These are phyloP conservation scores for Panulirus ornatus DNA, from an alignment of 1,140 invertebrate genomes.

Conservation along the genomic window DNA sequence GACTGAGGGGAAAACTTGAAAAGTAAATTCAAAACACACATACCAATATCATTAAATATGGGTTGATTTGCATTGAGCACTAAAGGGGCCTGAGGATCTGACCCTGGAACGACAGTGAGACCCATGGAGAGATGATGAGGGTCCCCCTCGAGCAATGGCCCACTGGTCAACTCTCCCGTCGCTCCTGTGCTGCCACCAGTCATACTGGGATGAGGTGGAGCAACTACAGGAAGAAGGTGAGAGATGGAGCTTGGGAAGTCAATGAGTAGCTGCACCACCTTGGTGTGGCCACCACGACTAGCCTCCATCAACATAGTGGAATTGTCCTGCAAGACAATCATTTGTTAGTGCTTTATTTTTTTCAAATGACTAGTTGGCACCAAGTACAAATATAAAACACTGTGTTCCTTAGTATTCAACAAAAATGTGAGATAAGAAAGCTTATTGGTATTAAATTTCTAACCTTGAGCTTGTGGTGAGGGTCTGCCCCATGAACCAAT, in stretches of 20 bases:
- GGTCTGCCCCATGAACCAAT: constrained; percentile 93
- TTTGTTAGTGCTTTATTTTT: background rate
- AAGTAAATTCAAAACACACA: no score
- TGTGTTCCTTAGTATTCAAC: background rate
- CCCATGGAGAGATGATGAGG: constrained; percentile 61
- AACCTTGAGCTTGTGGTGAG: constrained; percentile 95
- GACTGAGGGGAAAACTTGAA: no score
- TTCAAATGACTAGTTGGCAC: no score
- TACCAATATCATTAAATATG: constrained; percentile 68
- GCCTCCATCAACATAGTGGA: constrained; percentile 99
- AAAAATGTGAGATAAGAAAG: background rate
- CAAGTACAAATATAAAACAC: no score
- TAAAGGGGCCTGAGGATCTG: constrained; percentile 62
- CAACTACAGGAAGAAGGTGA: constrained; percentile 78
- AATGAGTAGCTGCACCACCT: constrained; percentile 94
- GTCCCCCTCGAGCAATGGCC: constrained; percentile 54
- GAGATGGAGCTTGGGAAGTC: constrained; percentile 93
- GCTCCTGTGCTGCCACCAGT: constrained; percentile 78
- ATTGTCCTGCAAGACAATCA: constrained; percentile 86
- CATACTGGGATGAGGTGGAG: constrained; percentile 75
- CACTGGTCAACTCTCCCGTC: constrained; percentile 71
- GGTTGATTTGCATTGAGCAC: constrained; percentile 66
- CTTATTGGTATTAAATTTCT: constrained; percentile 28
- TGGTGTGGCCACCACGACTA: constrained; percentile 96
- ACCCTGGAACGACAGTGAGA: constrained; percentile 62